Evolutionary conservation across 92 coral and sea anemone genomes (phyloP).

Genomic region (Hydrozoanthus gracilis): DNA sequence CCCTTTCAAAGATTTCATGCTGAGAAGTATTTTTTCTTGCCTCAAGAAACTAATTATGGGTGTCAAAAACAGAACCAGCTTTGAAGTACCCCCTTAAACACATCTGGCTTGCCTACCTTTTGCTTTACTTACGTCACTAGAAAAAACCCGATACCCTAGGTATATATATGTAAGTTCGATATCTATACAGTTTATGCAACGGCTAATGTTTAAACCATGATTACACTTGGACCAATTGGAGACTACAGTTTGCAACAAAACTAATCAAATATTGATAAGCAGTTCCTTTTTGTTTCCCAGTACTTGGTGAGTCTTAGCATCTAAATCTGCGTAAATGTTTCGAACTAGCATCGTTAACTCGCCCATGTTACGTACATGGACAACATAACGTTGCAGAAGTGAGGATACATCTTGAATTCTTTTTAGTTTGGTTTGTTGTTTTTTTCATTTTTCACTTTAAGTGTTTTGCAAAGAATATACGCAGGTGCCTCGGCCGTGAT

Average conservation of each 20-base stretch:
- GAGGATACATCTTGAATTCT: neutral
- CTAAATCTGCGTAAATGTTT: neutral
- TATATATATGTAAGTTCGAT: no score
- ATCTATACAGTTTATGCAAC: neutral
- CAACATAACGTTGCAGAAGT: slow-evolving; percentile 6
- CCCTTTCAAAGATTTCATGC: no score
- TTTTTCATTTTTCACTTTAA: neutral
- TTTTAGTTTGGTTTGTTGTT: neutral
- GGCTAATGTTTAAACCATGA: neutral
- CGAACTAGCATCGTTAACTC: neutral
- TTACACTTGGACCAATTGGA: slow-evolving; percentile 13
- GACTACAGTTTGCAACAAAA: slow-evolving; percentile 13
- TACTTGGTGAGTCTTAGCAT: neutral
- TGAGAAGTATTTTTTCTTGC: no score
- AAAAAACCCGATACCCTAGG: no score
- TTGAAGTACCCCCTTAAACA: no score
- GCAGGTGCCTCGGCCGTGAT: no score
- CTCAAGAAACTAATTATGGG: no score
- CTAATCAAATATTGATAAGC: slow-evolving; percentile 29
- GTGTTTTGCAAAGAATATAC: neutral
- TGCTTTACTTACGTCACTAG: no score
- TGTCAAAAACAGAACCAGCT: no score
- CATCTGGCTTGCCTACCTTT: no score
- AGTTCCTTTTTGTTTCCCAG: slow-evolving; percentile 28
- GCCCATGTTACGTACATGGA: neutral